Evolutionary conservation across 1,140 invertebrate species (phyloP), one percentile per base, ranked within the genome.

Genomic region (Bombus soroeensis): DNA sequence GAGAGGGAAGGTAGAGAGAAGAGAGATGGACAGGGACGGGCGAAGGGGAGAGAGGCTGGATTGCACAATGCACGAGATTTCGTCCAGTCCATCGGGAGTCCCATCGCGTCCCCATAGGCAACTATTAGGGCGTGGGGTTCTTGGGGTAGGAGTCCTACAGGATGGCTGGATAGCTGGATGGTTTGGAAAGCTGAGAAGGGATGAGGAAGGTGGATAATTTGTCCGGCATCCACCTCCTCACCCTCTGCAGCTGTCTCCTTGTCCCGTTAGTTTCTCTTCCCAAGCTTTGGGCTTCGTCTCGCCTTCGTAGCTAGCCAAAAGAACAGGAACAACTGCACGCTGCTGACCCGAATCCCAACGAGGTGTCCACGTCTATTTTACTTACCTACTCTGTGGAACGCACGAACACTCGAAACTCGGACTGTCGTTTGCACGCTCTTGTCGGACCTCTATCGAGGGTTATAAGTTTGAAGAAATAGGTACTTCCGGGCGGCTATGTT

Each of bases 331-430:
- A 85, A 86, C 76, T 73, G 74, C 39, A 85, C 71, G 88, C 90
- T 81, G 90, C 93, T 94, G 94, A 94, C 91, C 92, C 93, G 94
- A 94, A 94, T 95, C 90, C 92, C 88, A 94, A 95, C 88, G 92
- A 94, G 93, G 66, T 91, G 92, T 88, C 87, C 77, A 80, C 87
- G 93, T 91, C 91, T 83, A 86, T 87, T 91, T 87, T 86, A 76
- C 77, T 88, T 84, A 68, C 83, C 76, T 25, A 71, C 76, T 37
- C 32, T 53, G 66, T 32, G 32, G 28, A 47, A 70, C 22, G 18
- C 64, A 62, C 79, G 32, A 47, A 39, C 18, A 34, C n/a, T 28
- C 4, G 13, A 53, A 53, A 53, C 18, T 18, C 22, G 6, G 73
- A n/a, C 8, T n/a, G 25, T 53, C 37, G n/a, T 39, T 68, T 22